These are phyloP conservation scores for Pemphredon lugubris DNA, from an alignment of 2,888 invertebrate species.

Conservation along the genomic window DNA sequence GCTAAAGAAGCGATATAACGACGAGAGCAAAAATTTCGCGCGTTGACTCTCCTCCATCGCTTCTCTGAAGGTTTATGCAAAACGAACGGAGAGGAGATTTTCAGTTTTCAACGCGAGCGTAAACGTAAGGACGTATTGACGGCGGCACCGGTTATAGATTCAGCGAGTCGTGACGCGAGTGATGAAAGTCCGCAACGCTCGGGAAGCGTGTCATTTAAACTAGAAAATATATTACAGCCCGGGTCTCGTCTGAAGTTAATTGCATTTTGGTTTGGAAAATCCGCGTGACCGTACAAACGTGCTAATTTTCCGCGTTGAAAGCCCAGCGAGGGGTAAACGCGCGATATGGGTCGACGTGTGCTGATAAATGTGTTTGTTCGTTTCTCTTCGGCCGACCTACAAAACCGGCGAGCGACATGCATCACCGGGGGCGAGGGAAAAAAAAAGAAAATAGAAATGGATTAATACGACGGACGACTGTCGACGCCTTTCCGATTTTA, in stretches of 20 bases:
- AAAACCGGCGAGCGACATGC: conserved; percentile 18
- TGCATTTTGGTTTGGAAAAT: conserved; percentile 43
- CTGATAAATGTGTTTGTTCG: conserved; percentile 60
- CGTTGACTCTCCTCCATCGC: too few species aligned
- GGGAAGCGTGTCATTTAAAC: conserved; percentile 16
- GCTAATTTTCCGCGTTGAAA: conserved; percentile 51
- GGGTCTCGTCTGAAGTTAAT: conserved; percentile 44
- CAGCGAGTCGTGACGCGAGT: conserved; percentile 13
- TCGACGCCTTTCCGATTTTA: neutral
- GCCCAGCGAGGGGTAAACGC: conserved; percentile 34
- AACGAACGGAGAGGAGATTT: too few species aligned
- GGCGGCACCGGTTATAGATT: neutral
- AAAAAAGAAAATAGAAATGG: too few species aligned
- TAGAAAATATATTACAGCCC: conserved; percentile 19
- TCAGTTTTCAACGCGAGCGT: too few species aligned
- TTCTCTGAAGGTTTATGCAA: too few species aligned
- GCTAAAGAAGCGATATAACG: too few species aligned
- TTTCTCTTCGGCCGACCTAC: conserved; percentile 18
- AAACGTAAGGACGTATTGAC: too few species aligned
- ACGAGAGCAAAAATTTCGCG: too few species aligned
- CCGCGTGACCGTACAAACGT: conserved; percentile 37
- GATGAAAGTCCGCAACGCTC: conserved; percentile 5
- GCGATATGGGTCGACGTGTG: conserved; percentile 52
- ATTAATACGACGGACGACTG: neutral
- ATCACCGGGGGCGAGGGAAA: too few species aligned